Evolutionary conservation across 2,113 vertebrate species (phyloP).

Genomic region (Oryzias melastigma): DNA sequence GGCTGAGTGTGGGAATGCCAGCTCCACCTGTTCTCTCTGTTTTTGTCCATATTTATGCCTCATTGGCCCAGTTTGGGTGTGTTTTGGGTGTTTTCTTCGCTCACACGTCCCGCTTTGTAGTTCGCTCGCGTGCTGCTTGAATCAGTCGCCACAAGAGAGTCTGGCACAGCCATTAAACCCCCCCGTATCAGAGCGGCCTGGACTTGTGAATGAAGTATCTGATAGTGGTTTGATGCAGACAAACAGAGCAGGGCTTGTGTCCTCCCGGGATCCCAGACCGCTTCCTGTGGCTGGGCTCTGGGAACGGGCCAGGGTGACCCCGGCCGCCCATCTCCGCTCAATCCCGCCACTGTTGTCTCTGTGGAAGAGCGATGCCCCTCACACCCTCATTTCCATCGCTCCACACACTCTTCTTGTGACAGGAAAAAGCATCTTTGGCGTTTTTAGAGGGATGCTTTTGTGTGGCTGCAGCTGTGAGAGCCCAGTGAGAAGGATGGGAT

Average conservation of each 20-base stretch:
- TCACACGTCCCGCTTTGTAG: not conserved
- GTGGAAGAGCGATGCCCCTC: conserved; percentile 45
- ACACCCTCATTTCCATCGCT: conserved; percentile 47
- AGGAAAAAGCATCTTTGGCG: conserved; percentile 66
- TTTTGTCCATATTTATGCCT: not conserved
- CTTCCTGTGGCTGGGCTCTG: conserved; percentile 74
- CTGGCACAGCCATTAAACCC: not conserved
- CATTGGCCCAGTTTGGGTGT: conserved; percentile 20
- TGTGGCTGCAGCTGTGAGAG: conserved; percentile 65
- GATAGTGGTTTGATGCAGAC: conserved; percentile 61
- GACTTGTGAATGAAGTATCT: conserved; percentile 71
- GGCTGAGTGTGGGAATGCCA: conserved; percentile 38
- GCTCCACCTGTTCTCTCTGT: conserved; percentile 61
- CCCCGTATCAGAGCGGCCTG: conserved; percentile 34
- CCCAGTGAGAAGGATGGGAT: conserved; percentile 50
- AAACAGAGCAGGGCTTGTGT: conserved; percentile 75
- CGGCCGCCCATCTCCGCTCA: conserved; percentile 73
- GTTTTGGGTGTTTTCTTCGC: not conserved
- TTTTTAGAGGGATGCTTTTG: conserved; percentile 60
- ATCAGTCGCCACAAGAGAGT: no score
- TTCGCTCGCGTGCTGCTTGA: not conserved
- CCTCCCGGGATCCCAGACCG: conserved; percentile 57
- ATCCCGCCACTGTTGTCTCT: conserved; percentile 73
- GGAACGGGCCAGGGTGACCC: conserved; percentile 68
- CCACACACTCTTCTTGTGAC: conserved; percentile 37